A percentile compares a stretch with the other conserved stretches of the same genome.
Evolutionary conservation across 92 coral and sea anemone species (phyloP).

Genomic region (Pocillopora meandrina): DNA sequence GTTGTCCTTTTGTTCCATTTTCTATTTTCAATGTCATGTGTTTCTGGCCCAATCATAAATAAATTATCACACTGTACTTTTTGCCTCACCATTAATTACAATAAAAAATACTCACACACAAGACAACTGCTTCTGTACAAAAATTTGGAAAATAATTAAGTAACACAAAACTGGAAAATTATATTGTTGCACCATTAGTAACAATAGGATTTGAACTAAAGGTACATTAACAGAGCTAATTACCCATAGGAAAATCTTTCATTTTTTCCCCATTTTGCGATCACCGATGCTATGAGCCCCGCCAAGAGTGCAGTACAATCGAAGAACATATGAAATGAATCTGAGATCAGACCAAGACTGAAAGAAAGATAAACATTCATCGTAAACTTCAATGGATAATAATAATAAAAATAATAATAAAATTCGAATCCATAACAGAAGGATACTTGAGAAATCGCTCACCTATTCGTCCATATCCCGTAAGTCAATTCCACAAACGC

Average conservation of each 20-base stretch:
- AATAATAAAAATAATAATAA: too few species aligned
- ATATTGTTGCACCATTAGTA: too few species aligned
- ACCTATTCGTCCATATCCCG: conserved; percentile 99
- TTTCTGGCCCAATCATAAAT: too few species aligned
- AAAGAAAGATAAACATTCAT: conserved; percentile 22
- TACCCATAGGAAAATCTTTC: conserved; percentile 93
- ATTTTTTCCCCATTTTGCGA: conserved; percentile 93
- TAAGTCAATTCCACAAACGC: conserved; percentile 93
- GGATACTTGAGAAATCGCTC: neutral
- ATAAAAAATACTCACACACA: neutral
- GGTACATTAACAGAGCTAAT: too few species aligned
- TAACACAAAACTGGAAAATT: too few species aligned
- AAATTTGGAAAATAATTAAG: too few species aligned
- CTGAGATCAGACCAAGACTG: conserved; percentile 96
- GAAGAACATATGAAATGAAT: conserved; percentile 99
- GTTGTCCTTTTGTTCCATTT: too few species aligned
- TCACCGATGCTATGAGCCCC: conserved; percentile 96
- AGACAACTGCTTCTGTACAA: too few species aligned
- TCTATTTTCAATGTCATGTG: too few species aligned
- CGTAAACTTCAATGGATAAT: neutral
- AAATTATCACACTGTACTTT: too few species aligned
- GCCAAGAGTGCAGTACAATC: conserved; percentile 99
- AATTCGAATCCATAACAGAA: neutral
- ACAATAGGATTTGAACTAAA: too few species aligned
- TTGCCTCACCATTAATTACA: too few species aligned